phyloP scores from a whole-genome alignment of 2,888 invertebrate genomes.

The Lampropteryx suffumata region DNA sequence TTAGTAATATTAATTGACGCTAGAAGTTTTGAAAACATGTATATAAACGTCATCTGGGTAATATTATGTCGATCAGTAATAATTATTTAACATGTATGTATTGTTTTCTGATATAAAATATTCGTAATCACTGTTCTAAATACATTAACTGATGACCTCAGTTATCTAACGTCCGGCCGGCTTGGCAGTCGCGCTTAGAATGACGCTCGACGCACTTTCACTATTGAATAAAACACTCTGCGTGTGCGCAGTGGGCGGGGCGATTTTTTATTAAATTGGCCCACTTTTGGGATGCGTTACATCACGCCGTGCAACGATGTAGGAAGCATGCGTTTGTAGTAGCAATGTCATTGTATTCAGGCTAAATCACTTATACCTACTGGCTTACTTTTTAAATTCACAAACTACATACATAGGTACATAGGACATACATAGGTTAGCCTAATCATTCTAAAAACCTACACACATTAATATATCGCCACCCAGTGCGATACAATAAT shows the following conservation, averaged over 20 bases:
- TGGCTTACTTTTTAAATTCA: constrained; percentile 5
- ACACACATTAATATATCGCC: too few relatives aligned
- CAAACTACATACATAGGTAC: too few relatives aligned
- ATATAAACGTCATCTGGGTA: too few relatives aligned
- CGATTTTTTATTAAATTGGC: constrained; percentile 74
- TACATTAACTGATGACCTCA: constrained; percentile 3
- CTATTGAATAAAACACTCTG: constrained; percentile 36
- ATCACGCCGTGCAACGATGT: constrained; percentile 61
- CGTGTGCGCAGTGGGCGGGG: constrained; percentile 34
- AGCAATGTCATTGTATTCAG: constrained; percentile 50
- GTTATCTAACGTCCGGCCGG: constrained; percentile 24
- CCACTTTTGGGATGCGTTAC: constrained; percentile 73
- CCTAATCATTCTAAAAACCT: too few relatives aligned
- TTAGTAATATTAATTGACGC: too few relatives aligned
- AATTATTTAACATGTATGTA: too few relatives aligned
- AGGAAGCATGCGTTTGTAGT: constrained; percentile 50
- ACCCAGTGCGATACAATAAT: too few relatives aligned
- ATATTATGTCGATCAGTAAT: too few relatives aligned
- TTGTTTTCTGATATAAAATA: too few relatives aligned
- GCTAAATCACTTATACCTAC: constrained; percentile 1
- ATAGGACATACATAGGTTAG: too few relatives aligned
- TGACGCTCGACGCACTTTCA: constrained; percentile 57
- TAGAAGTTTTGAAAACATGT: too few relatives aligned
- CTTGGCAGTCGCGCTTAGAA: constrained; percentile 10
- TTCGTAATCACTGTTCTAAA: neutral